A percentile compares a stretch with the other conserved stretches of the same genome.
Evolutionary conservation across 64 coral and sea anemone species (phyloP).

Genomic region (Anthopleura sola): DNA sequence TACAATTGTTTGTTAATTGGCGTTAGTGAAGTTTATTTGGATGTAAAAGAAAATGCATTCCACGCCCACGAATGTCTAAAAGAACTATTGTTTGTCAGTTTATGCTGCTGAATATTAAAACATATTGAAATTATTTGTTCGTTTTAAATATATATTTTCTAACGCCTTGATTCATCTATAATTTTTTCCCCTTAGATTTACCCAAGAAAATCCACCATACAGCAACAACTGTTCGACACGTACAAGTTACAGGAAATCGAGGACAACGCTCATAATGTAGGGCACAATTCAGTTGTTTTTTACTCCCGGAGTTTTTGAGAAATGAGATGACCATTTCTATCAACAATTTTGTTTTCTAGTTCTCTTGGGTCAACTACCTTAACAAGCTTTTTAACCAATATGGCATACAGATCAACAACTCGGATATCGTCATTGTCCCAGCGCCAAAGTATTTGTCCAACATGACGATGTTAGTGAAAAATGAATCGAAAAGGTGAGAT

Average conservation of each 20-base stretch:
- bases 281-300: neutral
- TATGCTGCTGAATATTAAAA: no score
- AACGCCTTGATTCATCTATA: neutral
- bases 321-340: neutral
- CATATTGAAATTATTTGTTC: no score
- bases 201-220: neutral
- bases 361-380: constrained; percentile 28
- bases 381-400: constrained; percentile 29
- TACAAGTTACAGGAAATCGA: neutral
- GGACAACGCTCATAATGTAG: neutral
- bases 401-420: neutral
- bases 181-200: neutral
- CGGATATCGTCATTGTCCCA: constrained; percentile 28
- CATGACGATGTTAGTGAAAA: constrained; percentile 25
- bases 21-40: no score
- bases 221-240: neutral
- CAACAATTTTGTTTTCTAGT: constrained; percentile 17
- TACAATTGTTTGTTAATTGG: no score
- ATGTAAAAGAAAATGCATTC: no score
- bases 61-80: no score
- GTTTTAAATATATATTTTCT: neutral
- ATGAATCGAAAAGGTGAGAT: neutral
- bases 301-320: neutral
- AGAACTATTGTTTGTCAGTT: no score
- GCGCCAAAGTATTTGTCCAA: constrained; percentile 35